Evolutionary conservation across 1,140 invertebrate genomes (phyloP).

Genomic region (Cherax destructor): DNA sequence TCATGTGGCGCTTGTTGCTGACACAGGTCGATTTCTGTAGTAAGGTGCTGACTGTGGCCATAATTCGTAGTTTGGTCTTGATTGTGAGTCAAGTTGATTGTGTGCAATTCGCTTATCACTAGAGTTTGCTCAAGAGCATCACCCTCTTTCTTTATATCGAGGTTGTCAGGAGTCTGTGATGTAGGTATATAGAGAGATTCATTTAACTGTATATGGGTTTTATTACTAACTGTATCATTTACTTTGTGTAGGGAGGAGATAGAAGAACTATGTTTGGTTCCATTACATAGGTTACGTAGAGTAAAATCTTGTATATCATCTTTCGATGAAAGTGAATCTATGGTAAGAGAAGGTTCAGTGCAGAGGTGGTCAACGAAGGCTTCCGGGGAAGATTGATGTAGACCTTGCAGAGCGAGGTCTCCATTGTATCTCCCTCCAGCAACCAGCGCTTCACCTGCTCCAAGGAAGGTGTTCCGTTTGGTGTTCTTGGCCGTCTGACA

Average conservation of each 20-base stretch:
- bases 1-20: neutral
- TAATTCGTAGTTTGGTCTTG: neutral
- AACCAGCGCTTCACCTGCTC: neutral
- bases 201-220: too few species aligned
- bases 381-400: neutral
- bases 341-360: neutral
- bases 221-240: neutral
- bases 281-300: neutral
- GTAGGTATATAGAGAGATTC: too few species aligned
- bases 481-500: constrained; percentile 45
- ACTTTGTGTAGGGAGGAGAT: neutral
- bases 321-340: neutral
- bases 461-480: constrained; percentile 16
- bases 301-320: too few species aligned
- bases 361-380: constrained; percentile 40
- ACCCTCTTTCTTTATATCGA: neutral
- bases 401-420: neutral
- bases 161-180: neutral
- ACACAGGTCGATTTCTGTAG: neutral
- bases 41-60: neutral
- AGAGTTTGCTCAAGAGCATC: neutral
- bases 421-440: neutral
- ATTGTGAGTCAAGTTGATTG: neutral
- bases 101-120: neutral
- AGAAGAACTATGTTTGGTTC: neutral